A percentile compares a stretch with the other conserved stretches of the same genome.
Evolutionary conservation across 2,888 invertebrate genomes (phyloP).

Genomic region (Ormyrus rosae): DNA sequence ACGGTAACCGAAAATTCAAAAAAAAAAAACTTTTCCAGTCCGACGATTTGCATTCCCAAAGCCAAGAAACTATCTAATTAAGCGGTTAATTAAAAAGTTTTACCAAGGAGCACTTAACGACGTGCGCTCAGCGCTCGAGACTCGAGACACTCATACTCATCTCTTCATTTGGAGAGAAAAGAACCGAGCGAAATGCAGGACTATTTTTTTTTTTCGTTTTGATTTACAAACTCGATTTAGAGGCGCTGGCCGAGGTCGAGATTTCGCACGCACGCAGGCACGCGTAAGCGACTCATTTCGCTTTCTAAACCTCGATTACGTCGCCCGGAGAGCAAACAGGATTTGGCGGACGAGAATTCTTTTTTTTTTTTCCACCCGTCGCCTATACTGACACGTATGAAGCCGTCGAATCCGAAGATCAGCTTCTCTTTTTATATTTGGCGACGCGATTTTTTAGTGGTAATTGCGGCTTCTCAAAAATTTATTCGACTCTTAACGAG

Average conservation of each 20-base stretch:
- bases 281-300: slow-evolving; percentile 35
- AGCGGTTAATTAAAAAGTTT: too few relatives aligned
- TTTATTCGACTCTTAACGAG: not conserved
- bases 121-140: too few relatives aligned
- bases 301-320: slow-evolving; percentile 54
- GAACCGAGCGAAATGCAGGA: not conserved
- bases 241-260: slow-evolving; percentile 18
- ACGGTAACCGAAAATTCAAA: too few relatives aligned
- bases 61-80: too few relatives aligned
- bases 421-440: not conserved
- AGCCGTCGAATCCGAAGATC: slow-evolving; percentile 1
- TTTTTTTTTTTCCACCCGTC: slow-evolving; percentile 11
- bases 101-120: too few relatives aligned
- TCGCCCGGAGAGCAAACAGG: slow-evolving; percentile 34
- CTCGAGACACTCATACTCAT: not conserved
- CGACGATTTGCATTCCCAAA: too few relatives aligned
- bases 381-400: slow-evolving; percentile 9
- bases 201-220: not conserved
- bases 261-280: slow-evolving; percentile 26
- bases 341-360: slow-evolving; percentile 17
- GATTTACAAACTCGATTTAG: slow-evolving; percentile 24
- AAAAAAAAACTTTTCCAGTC: too few relatives aligned
- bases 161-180: slow-evolving; percentile 23
- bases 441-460: not conserved
- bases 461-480: not conserved